phyloP scores from a whole-genome alignment of 2,888 invertebrate genomes.

The Paralinhomoeus sp. region DNA sequence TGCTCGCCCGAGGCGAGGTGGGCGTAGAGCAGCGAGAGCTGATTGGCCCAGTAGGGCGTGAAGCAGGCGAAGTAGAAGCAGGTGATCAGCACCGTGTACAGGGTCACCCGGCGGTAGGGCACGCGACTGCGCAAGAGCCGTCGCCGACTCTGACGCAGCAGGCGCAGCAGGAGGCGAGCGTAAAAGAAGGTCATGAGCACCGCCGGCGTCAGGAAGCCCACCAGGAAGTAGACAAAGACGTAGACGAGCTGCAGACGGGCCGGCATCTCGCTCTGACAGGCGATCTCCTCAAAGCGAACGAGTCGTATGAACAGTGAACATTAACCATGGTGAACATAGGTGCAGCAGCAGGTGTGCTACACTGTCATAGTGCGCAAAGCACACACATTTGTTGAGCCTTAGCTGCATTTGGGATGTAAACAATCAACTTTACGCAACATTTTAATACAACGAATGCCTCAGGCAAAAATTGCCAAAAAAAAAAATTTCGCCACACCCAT shows the following conservation, averaged over 20 bases:
- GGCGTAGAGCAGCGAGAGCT: background rate
- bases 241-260: background rate
- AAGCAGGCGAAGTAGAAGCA: constrained; percentile 21
- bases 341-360: no score
- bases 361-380: no score
- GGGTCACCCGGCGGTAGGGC: constrained; percentile 19
- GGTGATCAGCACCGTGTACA: constrained; percentile 22
- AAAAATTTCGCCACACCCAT: no score
- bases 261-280: background rate
- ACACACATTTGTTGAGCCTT: no score
- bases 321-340: background rate
- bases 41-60: constrained; percentile 4
- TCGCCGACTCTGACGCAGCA: constrained; percentile 13
- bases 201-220: constrained; percentile 14
- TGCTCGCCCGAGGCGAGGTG: background rate
- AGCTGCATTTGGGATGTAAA: no score
- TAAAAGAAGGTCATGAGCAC: constrained; percentile 20
- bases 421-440: no score
- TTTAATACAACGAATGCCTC: no score
- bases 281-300: no score
- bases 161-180: constrained; percentile 16
- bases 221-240: constrained; percentile 1
- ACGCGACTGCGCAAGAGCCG: constrained; percentile 10
- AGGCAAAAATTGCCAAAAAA: no score
- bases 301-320: no score